Percentiles rank a stretch among this genome's conserved stretches.
Evolutionary conservation across 2,113 vertebrate genomes (phyloP).

Genomic region (Percopsis transmontana): DNA sequence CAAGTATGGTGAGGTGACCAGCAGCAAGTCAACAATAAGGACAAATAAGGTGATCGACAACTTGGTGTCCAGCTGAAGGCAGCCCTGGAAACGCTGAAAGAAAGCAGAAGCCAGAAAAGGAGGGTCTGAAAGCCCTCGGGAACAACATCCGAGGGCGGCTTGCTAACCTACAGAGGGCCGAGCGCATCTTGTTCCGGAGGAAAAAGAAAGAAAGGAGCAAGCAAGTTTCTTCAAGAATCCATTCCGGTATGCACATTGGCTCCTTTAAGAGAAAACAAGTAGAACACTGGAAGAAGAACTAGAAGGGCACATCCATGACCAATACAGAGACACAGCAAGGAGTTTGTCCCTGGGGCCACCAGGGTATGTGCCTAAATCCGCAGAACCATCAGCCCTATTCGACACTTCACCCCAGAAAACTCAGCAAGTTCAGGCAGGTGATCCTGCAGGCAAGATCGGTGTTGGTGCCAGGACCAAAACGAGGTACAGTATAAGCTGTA

Average conservation of each 20-base stretch:
- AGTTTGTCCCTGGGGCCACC: background rate
- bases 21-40: too few species aligned
- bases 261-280: background rate
- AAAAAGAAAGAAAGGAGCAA: too few species aligned
- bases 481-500: background rate
- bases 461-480: background rate
- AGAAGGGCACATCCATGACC: background rate
- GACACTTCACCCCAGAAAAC: slow-evolving; percentile 1
- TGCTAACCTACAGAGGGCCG: too few species aligned
- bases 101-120: too few species aligned
- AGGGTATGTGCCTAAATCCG: background rate
- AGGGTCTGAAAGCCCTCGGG: too few species aligned
- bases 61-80: too few species aligned
- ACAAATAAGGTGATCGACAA: too few species aligned
- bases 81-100: too few species aligned
- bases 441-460: background rate
- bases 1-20: too few species aligned
- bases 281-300: background rate
- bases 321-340: background rate
- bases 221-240: too few species aligned
- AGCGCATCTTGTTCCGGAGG: too few species aligned
- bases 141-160: too few species aligned
- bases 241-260: background rate
- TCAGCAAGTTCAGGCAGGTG: slow-evolving; percentile 10
- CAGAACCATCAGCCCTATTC: background rate